phyloP scores from a whole-genome alignment of 2,797 vertebrate species.

The Emys orbicularis region DNA sequence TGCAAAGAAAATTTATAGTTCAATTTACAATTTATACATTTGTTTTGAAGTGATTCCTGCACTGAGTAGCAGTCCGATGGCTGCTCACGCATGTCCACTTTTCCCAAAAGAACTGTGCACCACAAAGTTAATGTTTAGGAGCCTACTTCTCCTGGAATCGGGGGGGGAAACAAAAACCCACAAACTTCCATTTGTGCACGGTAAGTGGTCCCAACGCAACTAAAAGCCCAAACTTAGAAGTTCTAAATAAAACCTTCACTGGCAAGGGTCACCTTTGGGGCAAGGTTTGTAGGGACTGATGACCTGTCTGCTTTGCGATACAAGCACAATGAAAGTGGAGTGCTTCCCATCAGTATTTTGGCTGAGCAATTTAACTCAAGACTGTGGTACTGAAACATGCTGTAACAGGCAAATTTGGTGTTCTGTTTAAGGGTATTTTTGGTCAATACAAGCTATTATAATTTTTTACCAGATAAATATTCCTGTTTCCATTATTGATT shows the following conservation, averaged over 20 bases:
- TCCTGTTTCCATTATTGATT: not conserved
- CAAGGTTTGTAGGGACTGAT: not conserved
- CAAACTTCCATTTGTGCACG: not conserved
- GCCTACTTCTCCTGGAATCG: constrained; percentile 16
- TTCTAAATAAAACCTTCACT: not conserved
- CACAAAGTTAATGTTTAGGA: constrained; percentile 17
- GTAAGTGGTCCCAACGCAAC: not conserved
- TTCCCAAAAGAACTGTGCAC: constrained; percentile 44
- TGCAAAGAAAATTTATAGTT: constrained; percentile 55
- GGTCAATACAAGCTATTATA: not conserved
- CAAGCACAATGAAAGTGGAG: not conserved
- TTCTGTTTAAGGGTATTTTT: not conserved
- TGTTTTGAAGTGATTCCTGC: constrained; percentile 48
- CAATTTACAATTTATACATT: constrained; percentile 68
- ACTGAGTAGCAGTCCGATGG: constrained; percentile 28
- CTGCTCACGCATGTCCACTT: constrained; percentile 15
- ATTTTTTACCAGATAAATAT: not conserved
- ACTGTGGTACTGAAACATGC: constrained; percentile 2
- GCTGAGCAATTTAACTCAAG: constrained; percentile 48
- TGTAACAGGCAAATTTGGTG: constrained; percentile 6
- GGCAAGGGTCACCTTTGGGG: not conserved
- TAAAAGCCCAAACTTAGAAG: not conserved
- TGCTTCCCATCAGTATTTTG: constrained; percentile 9
- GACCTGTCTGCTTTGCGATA: not conserved
- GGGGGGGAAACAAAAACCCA: not conserved